phyloP scores from a whole-genome alignment of 2,797 vertebrate species.

The Synanceia verrucosa region DNA sequence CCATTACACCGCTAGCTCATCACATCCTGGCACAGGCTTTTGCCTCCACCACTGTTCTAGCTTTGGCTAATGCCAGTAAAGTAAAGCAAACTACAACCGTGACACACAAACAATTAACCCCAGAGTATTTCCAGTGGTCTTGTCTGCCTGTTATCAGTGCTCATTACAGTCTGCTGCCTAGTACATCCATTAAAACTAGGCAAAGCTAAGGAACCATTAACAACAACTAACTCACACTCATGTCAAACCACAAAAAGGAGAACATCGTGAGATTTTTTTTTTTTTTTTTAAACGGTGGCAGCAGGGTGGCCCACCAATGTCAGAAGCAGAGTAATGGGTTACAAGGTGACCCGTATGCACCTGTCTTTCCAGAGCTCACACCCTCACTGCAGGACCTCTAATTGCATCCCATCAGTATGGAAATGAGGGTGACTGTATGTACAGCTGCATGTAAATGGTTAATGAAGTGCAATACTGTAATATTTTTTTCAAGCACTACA shows the following conservation, averaged over 20 bases:
- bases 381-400: conserved; percentile 62
- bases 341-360: conserved; percentile 64
- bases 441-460: background rate
- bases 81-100: conserved; percentile 45
- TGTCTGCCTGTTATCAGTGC: conserved; percentile 43
- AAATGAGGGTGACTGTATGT: background rate
- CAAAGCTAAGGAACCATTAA: background rate
- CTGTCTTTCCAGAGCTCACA: conserved; percentile 40
- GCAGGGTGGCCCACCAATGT: conserved; percentile 35
- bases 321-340: conserved; percentile 71
- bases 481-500: background rate
- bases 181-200: conserved; percentile 34
- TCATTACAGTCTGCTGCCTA: conserved; percentile 48
- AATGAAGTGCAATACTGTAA: background rate
- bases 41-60: conserved; percentile 32
- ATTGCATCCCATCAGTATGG: conserved; percentile 58
- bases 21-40: conserved; percentile 49
- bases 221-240: background rate
- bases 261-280: conserved; percentile 5
- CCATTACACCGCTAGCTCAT: conserved; percentile 54
- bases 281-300: conserved; percentile 20
- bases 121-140: conserved; percentile 40
- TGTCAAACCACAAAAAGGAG: conserved; percentile 17
- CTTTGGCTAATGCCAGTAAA: conserved; percentile 51
- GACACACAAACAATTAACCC: conserved; percentile 72